phyloP scores from a whole-genome alignment of 2,888 invertebrate species.

The Gortyna flavago region DNA sequence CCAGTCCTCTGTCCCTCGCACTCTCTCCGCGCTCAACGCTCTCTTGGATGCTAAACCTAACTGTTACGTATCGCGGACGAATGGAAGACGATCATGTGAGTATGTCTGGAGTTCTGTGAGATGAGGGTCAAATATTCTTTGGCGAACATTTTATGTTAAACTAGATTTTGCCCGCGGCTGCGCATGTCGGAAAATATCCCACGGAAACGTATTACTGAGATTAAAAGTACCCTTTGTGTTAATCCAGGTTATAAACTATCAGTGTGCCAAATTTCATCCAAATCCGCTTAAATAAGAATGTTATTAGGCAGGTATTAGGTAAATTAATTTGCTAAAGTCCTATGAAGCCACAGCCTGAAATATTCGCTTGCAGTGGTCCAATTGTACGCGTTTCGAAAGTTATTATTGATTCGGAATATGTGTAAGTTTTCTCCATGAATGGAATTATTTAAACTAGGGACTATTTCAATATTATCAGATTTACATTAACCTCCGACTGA shows the following conservation, averaged over 20 bases:
- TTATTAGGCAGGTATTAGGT: too few species aligned
- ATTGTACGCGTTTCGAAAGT: not conserved
- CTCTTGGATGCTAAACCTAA: too few species aligned
- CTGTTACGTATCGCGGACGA: not conserved
- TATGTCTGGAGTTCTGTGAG: not conserved
- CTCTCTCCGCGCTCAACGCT: not conserved
- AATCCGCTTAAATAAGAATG: not conserved
- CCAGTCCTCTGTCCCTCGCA: not conserved
- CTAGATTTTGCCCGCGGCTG: not conserved
- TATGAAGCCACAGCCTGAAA: conserved; percentile 32
- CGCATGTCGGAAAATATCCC: not conserved
- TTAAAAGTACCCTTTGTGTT: not conserved
- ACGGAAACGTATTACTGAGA: not conserved
- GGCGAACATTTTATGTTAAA: not conserved
- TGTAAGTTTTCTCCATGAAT: not conserved
- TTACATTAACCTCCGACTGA: not conserved
- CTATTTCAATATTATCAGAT: not conserved
- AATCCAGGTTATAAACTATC: not conserved
- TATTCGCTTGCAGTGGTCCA: conserved; percentile 46
- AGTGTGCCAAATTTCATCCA: not conserved
- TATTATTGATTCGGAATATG: not conserved
- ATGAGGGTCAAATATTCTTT: too few species aligned
- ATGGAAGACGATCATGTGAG: not conserved
- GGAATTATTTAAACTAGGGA: not conserved
- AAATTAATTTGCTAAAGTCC: not conserved